Conservation (phyloP, 2,113 vertebrate genomes). For the Mellivora capensis region DNA sequence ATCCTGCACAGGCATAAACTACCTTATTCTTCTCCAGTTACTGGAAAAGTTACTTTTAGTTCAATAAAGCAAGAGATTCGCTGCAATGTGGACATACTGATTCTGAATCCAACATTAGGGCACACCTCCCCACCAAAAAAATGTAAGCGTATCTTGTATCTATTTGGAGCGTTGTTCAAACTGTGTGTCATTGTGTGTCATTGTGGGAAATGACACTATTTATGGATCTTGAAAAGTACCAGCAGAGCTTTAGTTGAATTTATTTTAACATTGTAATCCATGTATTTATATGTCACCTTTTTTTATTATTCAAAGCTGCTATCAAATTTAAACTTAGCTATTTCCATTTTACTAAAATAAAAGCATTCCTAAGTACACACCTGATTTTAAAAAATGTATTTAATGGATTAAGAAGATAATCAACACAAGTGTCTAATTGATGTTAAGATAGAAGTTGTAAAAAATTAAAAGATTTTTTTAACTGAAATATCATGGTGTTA, state of each 20-base stretch:
- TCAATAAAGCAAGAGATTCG: slow-evolving; percentile 1
- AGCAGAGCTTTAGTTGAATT: not conserved
- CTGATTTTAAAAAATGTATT: not conserved
- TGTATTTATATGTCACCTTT: not conserved
- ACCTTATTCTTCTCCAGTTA: not conserved
- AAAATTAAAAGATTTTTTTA: not conserved
- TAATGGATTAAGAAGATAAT: not conserved
- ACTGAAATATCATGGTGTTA: not conserved
- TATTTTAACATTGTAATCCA: not conserved
- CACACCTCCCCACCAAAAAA: not conserved
- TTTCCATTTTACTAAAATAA: slow-evolving; percentile 6
- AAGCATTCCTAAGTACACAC: not conserved
- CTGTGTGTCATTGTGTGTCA: not conserved
- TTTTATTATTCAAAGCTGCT: not conserved
- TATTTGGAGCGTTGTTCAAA: not conserved
- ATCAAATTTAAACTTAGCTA: not conserved
- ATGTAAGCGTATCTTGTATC: not conserved
- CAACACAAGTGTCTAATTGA: not conserved
- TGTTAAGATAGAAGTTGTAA: not conserved
- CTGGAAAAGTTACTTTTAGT: not conserved
- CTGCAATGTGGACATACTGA: not conserved
- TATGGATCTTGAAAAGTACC: not conserved
- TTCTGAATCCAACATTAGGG: not conserved
- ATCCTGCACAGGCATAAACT: not conserved
- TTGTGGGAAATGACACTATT: not conserved